Evolutionary conservation across 2,113 vertebrate genomes (phyloP).

Genomic region (Paramisgurnus dabryanus): DNA sequence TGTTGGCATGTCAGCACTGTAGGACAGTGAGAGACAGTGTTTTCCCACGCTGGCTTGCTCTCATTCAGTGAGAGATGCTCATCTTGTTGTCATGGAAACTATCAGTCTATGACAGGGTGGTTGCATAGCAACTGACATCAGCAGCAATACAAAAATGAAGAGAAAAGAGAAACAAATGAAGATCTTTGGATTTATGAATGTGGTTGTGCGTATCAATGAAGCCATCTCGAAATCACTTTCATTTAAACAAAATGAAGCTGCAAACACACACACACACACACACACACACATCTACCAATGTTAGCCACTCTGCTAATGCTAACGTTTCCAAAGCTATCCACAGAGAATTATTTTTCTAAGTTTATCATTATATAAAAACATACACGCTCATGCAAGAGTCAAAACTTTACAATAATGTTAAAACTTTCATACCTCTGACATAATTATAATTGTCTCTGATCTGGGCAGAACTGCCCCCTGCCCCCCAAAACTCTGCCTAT

Average conservation of each 20-base stretch:
- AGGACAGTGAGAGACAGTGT: slow-evolving; percentile 1
- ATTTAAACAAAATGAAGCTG: not conserved
- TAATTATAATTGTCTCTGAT: too few species aligned
- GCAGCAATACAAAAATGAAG: slow-evolving; percentile 53
- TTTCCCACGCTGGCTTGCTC: slow-evolving; percentile 23
- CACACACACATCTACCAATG: slow-evolving; percentile 4
- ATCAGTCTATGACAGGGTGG: slow-evolving; percentile 54
- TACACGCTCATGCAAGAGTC: too few species aligned
- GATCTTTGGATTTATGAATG: slow-evolving; percentile 26
- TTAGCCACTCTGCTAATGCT: not conserved
- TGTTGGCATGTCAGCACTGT: not conserved
- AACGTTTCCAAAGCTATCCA: too few species aligned
- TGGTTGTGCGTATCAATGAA: not conserved
- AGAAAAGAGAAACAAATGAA: slow-evolving; percentile 48
- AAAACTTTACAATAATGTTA: too few species aligned
- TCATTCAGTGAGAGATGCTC: slow-evolving; percentile 48
- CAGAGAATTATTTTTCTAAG: too few species aligned
- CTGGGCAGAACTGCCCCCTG: too few species aligned
- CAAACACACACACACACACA: not conserved
- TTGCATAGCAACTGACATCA: slow-evolving; percentile 63
- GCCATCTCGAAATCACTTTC: not conserved
- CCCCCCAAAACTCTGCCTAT: too few species aligned
- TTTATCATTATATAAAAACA: too few species aligned
- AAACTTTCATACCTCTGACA: too few species aligned
- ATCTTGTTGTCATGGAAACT: slow-evolving; percentile 53